Percentiles rank a stretch among this genome's conserved stretches.
Conservation (phyloP, 2,113 vertebrate species). For the Oplegnathus fasciatus region DNA sequence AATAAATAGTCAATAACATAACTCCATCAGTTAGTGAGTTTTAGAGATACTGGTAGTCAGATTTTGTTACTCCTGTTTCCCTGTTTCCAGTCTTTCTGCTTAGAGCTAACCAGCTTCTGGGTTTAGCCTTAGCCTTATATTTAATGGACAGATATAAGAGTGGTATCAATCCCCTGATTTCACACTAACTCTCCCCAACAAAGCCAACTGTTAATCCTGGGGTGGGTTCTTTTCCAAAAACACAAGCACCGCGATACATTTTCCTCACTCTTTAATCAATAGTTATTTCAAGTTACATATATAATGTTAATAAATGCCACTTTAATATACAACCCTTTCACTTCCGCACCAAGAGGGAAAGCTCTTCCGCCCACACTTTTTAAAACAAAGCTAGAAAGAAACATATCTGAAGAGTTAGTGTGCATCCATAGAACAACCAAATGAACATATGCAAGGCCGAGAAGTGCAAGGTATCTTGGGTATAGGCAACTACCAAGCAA, state of each 20-base stretch:
- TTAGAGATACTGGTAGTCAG: background rate
- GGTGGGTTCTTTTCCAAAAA: background rate
- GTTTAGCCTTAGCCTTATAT: background rate
- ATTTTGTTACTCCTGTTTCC: background rate
- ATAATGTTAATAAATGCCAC: constrained; percentile 81
- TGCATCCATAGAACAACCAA: constrained; percentile 76
- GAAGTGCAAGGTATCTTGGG: constrained; percentile 76
- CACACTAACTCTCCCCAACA: background rate
- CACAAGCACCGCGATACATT: constrained; percentile 19
- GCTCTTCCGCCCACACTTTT: constrained; percentile 67
- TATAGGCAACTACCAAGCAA: constrained; percentile 81
- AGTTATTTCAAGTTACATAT: constrained; percentile 80
- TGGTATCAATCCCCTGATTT: background rate
- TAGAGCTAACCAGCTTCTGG: background rate
- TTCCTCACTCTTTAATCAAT: constrained; percentile 76
- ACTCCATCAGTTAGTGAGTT: no score
- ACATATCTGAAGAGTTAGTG: constrained; percentile 73
- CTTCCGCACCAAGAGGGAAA: constrained; percentile 58
- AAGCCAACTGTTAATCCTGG: background rate
- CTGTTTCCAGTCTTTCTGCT: background rate
- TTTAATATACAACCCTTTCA: constrained; percentile 79
- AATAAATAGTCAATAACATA: no score
- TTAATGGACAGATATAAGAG: background rate
- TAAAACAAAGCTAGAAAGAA: constrained; percentile 74
- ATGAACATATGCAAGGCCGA: constrained; percentile 77